Percentiles rank a stretch among this genome's conserved stretches.
Conservation (phyloP, 2,888 invertebrate species). For the Sesia bembeciformis region DNA sequence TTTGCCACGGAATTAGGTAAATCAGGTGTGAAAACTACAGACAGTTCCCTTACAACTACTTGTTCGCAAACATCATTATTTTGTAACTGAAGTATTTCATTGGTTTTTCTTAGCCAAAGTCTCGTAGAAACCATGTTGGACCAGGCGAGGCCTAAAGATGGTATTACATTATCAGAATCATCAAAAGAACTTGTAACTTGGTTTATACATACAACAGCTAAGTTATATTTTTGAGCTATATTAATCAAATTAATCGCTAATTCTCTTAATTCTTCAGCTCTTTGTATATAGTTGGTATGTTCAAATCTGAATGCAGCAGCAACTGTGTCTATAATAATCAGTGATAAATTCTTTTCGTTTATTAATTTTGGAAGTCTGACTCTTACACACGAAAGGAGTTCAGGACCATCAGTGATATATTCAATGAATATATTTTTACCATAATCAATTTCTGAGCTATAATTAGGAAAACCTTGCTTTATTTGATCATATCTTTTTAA, state of each 20-base stretch:
- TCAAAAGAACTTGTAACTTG: slow-evolving; percentile 55
- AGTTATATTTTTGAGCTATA: slow-evolving; percentile 39
- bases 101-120: slow-evolving; percentile 31
- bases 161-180: slow-evolving; percentile 31
- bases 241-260: slow-evolving; percentile 37
- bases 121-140: slow-evolving; percentile 60
- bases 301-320: slow-evolving; percentile 64
- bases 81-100: slow-evolving; percentile 4
- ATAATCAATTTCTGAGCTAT: slow-evolving; percentile 22
- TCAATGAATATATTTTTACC: slow-evolving; percentile 55
- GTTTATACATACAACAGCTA: slow-evolving; percentile 56
- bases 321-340: slow-evolving; percentile 56
- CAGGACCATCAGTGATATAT: slow-evolving; percentile 51
- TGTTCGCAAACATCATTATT: slow-evolving; percentile 9
- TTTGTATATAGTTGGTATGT: slow-evolving; percentile 46
- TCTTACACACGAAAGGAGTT: slow-evolving; percentile 48
- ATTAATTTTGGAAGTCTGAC: slow-evolving; percentile 49
- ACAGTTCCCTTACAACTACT: slow-evolving; percentile 32
- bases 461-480: slow-evolving; percentile 22
- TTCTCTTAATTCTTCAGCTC: slow-evolving; percentile 61
- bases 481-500: slow-evolving; percentile 57
- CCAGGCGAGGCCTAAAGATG: slow-evolving; percentile 62
- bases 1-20: slow-evolving; percentile 27
- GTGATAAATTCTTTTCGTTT: slow-evolving; percentile 25
- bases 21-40: slow-evolving; percentile 44